These are phyloP conservation scores for Drosophila sordidula DNA, from an alignment of 2,888 invertebrate genomes.

Conservation along the genomic window DNA sequence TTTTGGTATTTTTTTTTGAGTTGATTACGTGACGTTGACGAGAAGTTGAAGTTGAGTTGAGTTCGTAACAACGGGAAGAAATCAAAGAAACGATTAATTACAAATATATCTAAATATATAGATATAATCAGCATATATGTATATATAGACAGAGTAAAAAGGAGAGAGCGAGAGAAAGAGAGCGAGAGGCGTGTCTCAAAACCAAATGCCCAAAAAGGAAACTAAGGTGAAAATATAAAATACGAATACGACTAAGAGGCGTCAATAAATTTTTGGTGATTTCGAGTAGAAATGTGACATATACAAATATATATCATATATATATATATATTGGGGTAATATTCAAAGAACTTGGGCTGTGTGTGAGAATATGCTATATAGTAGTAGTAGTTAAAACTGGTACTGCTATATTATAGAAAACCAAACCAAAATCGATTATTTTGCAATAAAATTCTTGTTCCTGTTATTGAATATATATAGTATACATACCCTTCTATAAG, in stretches of 20 bases:
- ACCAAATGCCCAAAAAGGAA: constrained; percentile 54
- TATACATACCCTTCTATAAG: constrained; percentile 91
- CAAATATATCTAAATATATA: constrained; percentile 64
- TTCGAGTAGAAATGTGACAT: constrained; percentile 39
- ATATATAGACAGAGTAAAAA: constrained; percentile 32
- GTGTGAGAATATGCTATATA: constrained; percentile 43
- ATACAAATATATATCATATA: constrained; percentile 32
- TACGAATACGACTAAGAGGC: constrained; percentile 48
- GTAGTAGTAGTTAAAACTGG: constrained; percentile 38
- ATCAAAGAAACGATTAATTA: constrained; percentile 78
- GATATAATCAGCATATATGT: constrained; percentile 51
- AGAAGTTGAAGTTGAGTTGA: constrained; percentile 72
- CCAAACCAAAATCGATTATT: constrained; percentile 60
- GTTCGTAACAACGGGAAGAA: constrained; percentile 75
- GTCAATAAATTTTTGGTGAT: constrained; percentile 39
- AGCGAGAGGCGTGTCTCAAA: constrained; percentile 52
- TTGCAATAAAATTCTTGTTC: neutral
- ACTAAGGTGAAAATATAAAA: constrained; percentile 44
- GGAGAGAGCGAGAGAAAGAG: constrained; percentile 21
- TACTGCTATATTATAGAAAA: constrained; percentile 55
- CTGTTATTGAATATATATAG: neutral
- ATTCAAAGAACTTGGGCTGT: constrained; percentile 58
- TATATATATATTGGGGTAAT: constrained; percentile 26
- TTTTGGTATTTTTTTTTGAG: constrained; percentile 33
- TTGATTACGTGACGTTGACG: constrained; percentile 58